Conservation (phyloP, 2,113 vertebrate species). For the Calidris pygmaea region DNA sequence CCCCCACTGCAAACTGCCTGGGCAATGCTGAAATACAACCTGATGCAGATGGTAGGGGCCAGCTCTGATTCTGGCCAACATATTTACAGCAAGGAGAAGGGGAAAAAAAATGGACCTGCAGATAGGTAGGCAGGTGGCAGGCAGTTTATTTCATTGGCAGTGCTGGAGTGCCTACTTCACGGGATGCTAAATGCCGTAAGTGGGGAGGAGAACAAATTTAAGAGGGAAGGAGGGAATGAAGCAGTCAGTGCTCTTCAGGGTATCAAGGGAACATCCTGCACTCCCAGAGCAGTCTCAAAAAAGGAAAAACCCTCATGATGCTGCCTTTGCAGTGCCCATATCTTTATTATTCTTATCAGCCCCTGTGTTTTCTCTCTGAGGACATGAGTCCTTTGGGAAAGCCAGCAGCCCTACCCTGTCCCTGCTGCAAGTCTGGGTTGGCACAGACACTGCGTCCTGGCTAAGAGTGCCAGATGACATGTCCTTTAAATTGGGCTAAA, state of each 20-base stretch:
- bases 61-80: slow-evolving; percentile 17
- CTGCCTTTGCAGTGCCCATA: background rate
- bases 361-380: background rate
- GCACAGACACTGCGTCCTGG: background rate
- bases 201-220: slow-evolving; percentile 45
- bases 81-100: slow-evolving; percentile 4
- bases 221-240: slow-evolving; percentile 27
- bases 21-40: slow-evolving; percentile 22
- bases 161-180: slow-evolving; percentile 50
- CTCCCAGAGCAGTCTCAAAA: background rate
- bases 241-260: background rate
- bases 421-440: background rate
- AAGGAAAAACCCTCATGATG: background rate
- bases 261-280: slow-evolving; percentile 6
- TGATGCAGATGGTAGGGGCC: slow-evolving; percentile 21
- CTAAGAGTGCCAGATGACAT: background rate
- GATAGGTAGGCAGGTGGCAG: slow-evolving; percentile 60
- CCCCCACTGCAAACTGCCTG: background rate
- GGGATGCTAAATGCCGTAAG: slow-evolving; percentile 49
- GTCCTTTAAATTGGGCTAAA: background rate
- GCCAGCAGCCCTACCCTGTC: background rate
- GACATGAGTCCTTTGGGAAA: background rate
- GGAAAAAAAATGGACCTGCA: slow-evolving; percentile 11
- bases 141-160: slow-evolving; percentile 47
- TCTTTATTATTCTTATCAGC: background rate